A percentile compares a stretch with the other conserved stretches of the same genome.
These are phyloP conservation scores for Heliangelus exortis DNA, from an alignment of 2,797 vertebrate species.

Conservation along the genomic window DNA sequence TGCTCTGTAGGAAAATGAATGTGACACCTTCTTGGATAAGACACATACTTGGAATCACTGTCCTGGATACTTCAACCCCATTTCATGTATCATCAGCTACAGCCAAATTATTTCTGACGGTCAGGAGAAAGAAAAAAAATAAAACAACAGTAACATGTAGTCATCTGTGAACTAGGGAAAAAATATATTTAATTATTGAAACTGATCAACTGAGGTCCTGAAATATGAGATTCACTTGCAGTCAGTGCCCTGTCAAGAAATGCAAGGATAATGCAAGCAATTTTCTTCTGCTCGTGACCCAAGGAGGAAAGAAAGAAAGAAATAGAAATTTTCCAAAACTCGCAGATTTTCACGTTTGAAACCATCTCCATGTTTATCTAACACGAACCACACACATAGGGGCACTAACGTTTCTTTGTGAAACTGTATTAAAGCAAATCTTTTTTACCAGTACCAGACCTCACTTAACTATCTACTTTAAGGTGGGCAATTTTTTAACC, in stretches of 20 bases:
- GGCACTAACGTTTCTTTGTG: neutral
- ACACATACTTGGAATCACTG: neutral
- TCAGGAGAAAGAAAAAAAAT: neutral
- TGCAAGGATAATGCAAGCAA: fast-evolving
- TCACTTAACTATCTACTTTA: neutral
- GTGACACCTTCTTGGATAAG: neutral
- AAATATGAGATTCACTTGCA: neutral
- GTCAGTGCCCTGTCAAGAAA: neutral
- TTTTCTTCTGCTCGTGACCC: neutral
- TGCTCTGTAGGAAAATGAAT: neutral
- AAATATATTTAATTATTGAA: neutral
- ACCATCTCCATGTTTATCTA: neutral
- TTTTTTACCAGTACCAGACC: neutral
- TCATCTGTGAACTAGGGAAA: neutral
- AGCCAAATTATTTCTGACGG: neutral
- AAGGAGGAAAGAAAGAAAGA: neutral
- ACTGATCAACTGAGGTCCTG: neutral
- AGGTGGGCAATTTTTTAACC: neutral
- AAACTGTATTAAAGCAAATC: neutral
- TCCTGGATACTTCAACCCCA: too few species aligned
- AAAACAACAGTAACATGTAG: neutral
- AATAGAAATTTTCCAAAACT: neutral
- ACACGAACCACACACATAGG: neutral
- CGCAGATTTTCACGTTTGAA: neutral
- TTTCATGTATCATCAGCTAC: neutral